Base-by-base conservation (phyloP, 2,113 vertebrate species). In the Albula goreensis region DNA sequence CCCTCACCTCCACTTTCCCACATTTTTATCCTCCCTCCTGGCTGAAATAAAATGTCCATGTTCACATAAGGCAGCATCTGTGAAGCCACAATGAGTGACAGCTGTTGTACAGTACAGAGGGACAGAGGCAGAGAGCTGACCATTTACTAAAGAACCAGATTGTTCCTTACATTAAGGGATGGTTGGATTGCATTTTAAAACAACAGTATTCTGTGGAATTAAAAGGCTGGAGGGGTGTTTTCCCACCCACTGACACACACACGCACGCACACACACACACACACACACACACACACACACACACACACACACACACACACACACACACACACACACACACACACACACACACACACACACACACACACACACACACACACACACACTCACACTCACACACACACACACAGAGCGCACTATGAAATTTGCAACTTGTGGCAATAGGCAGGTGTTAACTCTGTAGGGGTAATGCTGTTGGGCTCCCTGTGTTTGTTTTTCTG, bases 401-500 rank as follows among this genome's bases (percentile, higher is more conserved):
- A 48, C 15, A 78, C 5, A 48, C 5, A 48, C 11, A 15, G 6
- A 49, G 22, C 48, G 48, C 22, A 8, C 49, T 70, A 25, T 53
- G 81, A 12, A 49, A 57, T 85, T 85, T 85, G 83, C n/a, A 6
- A 81, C 25, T 82, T 78, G 49, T 82, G 3, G 50, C 57, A 60
- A 25, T 81, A 88, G 89, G 79, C 89, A 89, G 89, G 87, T 89
- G 41, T 79, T 79, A 48, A 50, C 12, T 48, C 50, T 86, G 31
- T 88, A 0, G 22, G 60, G 51, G 50, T 17, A 80, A 41, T 49
- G 57, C 77, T 88, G 86, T 56, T 83, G 85, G 48, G 13, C 41
- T 19, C 50, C 74, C 51, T 74, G 17, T 92, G 91, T 94, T 93
- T 94, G 88, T 66, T 88, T 92, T 85, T 87, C 85, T 80, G 9